phyloP scores from a whole-genome alignment of 1,140 invertebrate species.

The Tetranychus urticae region DNA sequence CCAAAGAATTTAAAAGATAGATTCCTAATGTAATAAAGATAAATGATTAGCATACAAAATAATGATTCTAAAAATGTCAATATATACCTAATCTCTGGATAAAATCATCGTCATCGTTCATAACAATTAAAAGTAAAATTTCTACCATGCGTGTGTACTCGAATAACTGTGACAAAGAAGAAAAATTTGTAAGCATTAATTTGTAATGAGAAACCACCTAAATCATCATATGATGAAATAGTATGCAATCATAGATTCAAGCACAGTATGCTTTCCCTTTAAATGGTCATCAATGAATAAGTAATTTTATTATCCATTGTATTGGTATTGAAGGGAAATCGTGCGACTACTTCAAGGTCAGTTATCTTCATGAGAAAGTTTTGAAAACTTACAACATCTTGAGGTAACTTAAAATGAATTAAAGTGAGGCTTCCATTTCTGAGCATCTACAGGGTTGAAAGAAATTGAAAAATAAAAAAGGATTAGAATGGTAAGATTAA shows the following conservation, averaged over 20 bases:
- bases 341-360: too few relatives aligned
- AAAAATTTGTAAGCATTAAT: background rate
- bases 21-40: conserved; percentile 31
- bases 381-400: conserved; percentile 53
- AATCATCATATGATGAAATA: too few relatives aligned
- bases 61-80: background rate
- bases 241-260: too few relatives aligned
- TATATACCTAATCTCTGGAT: conserved; percentile 47
- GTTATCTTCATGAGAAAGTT: too few relatives aligned
- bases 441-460: conserved; percentile 38
- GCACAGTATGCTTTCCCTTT: too few relatives aligned
- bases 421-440: conserved; percentile 79
- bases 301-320: too few relatives aligned
- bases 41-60: background rate
- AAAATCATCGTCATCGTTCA: conserved; percentile 56
- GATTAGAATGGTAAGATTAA: background rate
- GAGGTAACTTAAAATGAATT: conserved; percentile 80
- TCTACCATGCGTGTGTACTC: conserved; percentile 66
- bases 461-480: background rate
- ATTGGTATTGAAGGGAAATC: too few relatives aligned
- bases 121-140: conserved; percentile 49
- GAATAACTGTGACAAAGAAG: conserved; percentile 40
- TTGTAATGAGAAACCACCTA: too few relatives aligned
- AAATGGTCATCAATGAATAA: too few relatives aligned
- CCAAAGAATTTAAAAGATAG: conserved; percentile 76